Evolutionary conservation across 2,113 vertebrate species (phyloP).

Genomic region (Xiphophorus maculatus): DNA sequence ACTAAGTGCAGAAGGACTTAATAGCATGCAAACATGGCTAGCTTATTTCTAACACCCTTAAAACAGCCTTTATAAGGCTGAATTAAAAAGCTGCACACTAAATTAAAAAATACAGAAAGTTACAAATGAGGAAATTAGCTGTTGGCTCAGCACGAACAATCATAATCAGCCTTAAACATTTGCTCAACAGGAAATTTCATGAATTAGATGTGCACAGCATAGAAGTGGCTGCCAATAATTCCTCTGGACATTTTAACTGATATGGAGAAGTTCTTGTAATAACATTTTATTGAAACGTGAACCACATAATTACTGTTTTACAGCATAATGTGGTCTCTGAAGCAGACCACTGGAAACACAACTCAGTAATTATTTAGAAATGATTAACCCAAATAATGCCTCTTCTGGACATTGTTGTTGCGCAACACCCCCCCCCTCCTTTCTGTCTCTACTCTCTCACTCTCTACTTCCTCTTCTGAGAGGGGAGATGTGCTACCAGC

Average conservation of each 20-base stretch:
- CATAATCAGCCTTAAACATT: conserved; percentile 25
- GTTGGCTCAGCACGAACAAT: conserved; percentile 12
- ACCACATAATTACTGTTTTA: not conserved
- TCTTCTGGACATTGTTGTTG: too few species aligned
- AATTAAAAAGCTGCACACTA: not conserved
- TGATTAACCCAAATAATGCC: not conserved
- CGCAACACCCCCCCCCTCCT: too few species aligned
- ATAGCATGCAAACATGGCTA: too few species aligned
- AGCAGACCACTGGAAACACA: not conserved
- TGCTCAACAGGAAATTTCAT: conserved; percentile 22
- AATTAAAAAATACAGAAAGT: not conserved
- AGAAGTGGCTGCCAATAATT: conserved; percentile 8
- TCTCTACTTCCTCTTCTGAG: too few species aligned
- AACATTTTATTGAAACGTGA: not conserved
- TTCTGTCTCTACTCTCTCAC: too few species aligned
- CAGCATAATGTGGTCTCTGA: not conserved
- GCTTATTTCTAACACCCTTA: conserved; percentile 10
- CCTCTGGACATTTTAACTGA: not conserved
- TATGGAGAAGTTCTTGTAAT: not conserved
- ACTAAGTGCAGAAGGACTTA: too few species aligned
- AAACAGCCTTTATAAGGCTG: conserved; percentile 3
- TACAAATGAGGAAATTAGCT: not conserved
- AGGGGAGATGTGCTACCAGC: too few species aligned
- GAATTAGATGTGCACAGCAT: conserved; percentile 8
- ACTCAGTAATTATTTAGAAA: not conserved